Conservation (phyloP, 1,140 invertebrate species). For the Drosophila triauraria region DNA sequence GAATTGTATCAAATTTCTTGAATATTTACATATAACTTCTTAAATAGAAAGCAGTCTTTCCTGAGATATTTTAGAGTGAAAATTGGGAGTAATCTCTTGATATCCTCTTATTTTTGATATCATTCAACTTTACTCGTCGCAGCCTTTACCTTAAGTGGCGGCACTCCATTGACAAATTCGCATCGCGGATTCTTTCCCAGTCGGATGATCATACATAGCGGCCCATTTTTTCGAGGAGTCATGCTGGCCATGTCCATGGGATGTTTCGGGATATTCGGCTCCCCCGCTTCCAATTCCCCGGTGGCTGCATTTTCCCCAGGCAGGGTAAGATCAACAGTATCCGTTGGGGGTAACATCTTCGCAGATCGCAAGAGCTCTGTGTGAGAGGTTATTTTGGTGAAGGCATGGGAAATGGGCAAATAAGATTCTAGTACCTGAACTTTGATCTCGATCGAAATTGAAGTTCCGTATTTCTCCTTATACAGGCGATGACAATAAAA, state of each 20-base stretch:
- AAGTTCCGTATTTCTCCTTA: background rate
- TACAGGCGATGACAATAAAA: background rate
- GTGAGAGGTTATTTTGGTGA: too few relatives aligned
- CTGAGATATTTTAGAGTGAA: too few relatives aligned
- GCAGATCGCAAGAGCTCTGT: background rate
- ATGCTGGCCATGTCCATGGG: background rate
- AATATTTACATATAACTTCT: background rate
- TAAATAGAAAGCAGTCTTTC: background rate
- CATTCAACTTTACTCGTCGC: background rate
- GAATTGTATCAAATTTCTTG: too few relatives aligned
- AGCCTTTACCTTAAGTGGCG: background rate
- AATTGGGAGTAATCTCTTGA: too few relatives aligned
- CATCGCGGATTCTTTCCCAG: background rate
- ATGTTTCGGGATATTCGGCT: background rate
- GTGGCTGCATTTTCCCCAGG: background rate
- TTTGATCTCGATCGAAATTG: background rate
- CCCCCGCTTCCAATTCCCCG: background rate
- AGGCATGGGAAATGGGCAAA: background rate
- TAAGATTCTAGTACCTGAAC: background rate
- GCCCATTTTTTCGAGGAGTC: background rate
- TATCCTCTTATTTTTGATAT: background rate
- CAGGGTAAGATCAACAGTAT: too few relatives aligned
- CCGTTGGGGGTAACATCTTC: constrained; percentile 4
- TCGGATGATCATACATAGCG: background rate
- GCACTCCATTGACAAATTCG: constrained; percentile 2